Conservation (phyloP, 1,140 invertebrate species). For the Solenopsis fugax region DNA sequence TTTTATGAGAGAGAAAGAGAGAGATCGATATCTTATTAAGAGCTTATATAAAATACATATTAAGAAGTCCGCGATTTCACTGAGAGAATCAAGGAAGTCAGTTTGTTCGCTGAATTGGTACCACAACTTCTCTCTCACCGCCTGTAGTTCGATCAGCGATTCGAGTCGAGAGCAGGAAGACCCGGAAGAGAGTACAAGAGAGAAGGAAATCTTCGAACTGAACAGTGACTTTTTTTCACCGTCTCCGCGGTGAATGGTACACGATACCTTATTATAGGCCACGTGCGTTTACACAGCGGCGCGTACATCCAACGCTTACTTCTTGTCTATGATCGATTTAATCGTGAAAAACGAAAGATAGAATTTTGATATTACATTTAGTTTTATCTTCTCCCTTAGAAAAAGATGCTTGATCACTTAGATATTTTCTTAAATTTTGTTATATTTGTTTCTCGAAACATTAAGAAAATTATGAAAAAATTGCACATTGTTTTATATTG, state of each 20-base stretch:
- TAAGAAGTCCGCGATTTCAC: conserved; percentile 42
- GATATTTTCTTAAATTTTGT: background rate
- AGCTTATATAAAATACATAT: conserved; percentile 31
- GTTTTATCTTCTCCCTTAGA: background rate
- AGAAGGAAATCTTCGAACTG: conserved; percentile 79
- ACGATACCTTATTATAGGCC: conserved; percentile 73
- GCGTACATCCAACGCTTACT: conserved; percentile 17
- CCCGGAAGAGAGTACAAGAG: conserved; percentile 76
- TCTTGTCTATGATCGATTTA: conserved; percentile 2
- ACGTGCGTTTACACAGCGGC: conserved; percentile 32
- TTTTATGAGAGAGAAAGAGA: background rate
- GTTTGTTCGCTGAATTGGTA: conserved; percentile 60
- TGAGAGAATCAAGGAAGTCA: conserved; percentile 33
- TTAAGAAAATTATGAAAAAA: no score
- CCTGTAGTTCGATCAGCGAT: conserved; percentile 77
- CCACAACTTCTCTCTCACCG: conserved; percentile 75
- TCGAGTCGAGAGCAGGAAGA: conserved; percentile 78
- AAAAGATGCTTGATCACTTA: background rate
- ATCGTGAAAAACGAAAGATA: conserved; percentile 23
- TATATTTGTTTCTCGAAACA: background rate
- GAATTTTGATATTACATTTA: background rate
- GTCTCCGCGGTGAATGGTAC: conserved; percentile 76
- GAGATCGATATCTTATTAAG: conserved; percentile 4
- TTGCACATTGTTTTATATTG: no score
- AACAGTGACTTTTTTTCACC: conserved; percentile 65